phyloP scores from a whole-genome alignment of 2,888 invertebrate species.

The Allacma fusca region DNA sequence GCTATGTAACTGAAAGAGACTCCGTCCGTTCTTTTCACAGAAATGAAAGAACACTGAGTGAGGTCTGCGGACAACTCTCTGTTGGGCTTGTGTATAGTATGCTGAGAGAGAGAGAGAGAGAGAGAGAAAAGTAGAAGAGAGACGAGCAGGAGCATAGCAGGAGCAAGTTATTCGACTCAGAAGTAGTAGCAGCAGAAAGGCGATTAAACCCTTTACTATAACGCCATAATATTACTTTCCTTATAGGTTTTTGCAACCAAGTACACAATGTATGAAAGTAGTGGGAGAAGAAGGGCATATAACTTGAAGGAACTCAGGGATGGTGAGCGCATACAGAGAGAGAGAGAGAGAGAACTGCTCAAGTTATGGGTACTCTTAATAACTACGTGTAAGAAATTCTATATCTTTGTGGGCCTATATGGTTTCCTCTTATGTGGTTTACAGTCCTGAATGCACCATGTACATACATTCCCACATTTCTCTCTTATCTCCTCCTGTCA shows the following conservation, averaged over 20 bases:
- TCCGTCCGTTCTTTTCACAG: conserved; percentile 5
- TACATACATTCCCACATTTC: not conserved
- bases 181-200: conserved; percentile 5
- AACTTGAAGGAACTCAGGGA: not conserved
- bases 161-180: not conserved
- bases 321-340: not conserved
- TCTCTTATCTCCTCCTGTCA: not conserved
- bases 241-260: conserved; percentile 6
- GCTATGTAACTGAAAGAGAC: not conserved
- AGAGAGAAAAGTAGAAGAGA: conserved; percentile 16
- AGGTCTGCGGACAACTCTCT: conserved; percentile 8
- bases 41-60: conserved; percentile 26
- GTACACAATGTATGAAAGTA: not conserved
- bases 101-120: not conserved
- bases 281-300: not conserved
- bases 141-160: conserved; percentile 16
- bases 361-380: not conserved
- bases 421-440: conserved; percentile 3
- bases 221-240: conserved; percentile 17
- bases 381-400: not conserved
- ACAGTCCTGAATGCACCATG: not conserved
- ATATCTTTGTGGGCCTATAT: not conserved
- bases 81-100: not conserved
- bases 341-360: not conserved
- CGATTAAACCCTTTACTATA: conserved; percentile 34